These are phyloP conservation scores for Cranoglanis bouderius DNA, from an alignment of 2,113 vertebrate genomes.

Conservation along the genomic window DNA sequence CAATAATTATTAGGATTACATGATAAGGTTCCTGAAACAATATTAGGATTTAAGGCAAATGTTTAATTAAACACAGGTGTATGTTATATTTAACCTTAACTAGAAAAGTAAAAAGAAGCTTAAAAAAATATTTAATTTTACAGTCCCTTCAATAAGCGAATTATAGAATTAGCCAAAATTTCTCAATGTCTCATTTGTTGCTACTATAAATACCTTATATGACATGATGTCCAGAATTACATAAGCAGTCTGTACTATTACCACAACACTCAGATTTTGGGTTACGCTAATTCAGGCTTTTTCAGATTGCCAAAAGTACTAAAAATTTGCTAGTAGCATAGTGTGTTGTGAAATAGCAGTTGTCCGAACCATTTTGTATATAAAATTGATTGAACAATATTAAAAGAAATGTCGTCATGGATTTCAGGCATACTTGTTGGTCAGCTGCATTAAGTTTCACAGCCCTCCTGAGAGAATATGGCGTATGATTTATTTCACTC, in stretches of 20 bases:
- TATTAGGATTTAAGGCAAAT: not conserved
- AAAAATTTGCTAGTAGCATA: slow-evolving; percentile 3
- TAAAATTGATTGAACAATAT: slow-evolving; percentile 19
- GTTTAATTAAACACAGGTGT: not conserved
- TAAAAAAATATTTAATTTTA: not conserved
- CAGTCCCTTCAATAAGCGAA: not conserved
- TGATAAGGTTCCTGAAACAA: not conserved
- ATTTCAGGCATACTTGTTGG: slow-evolving; percentile 9
- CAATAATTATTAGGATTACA: not conserved
- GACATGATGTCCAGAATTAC: slow-evolving; percentile 3
- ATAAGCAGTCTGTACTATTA: not conserved
- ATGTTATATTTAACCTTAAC: not conserved
- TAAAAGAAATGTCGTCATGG: slow-evolving; percentile 7
- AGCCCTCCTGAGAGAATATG: not conserved
- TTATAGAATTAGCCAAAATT: not conserved
- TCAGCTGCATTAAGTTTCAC: not conserved
- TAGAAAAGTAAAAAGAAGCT: not conserved
- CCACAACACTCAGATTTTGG: slow-evolving; percentile 10
- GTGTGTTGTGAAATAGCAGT: slow-evolving; percentile 30
- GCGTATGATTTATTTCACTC: slow-evolving; percentile 14
- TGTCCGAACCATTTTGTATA: slow-evolving; percentile 11
- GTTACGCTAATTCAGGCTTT: not conserved
- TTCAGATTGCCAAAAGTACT: slow-evolving; percentile 13
- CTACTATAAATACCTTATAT: not conserved
- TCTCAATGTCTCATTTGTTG: not conserved